Evolutionary conservation across 2,888 invertebrate genomes (phyloP).

Genomic region (Ectemnius lituratus): DNA sequence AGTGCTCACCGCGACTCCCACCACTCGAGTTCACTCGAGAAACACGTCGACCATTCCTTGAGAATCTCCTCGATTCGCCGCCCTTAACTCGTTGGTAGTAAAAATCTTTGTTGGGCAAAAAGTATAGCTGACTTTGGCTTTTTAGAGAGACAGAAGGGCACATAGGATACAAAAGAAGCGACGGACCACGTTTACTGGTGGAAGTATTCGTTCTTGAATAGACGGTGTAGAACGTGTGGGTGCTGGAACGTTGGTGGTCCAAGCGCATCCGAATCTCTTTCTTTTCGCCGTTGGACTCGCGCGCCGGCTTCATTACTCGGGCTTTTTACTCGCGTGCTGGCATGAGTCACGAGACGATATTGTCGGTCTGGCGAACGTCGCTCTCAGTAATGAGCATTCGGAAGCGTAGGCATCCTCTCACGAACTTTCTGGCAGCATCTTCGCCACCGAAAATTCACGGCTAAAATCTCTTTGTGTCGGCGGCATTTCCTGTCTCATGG

Average conservation of each 20-base stretch:
- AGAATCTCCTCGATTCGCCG: too few relatives aligned
- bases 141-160: too few relatives aligned
- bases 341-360: conserved; percentile 53
- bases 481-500: conserved; percentile 19
- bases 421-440: conserved; percentile 31
- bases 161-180: too few relatives aligned
- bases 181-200: too few relatives aligned
- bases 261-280: conserved; percentile 39
- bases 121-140: too few relatives aligned
- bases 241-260: conserved; percentile 39
- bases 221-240: too few relatives aligned
- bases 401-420: conserved; percentile 44
- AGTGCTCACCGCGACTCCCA: too few relatives aligned
- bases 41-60: too few relatives aligned
- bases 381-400: conserved; percentile 45
- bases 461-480: conserved; percentile 17
- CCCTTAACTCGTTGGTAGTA: too few relatives aligned
- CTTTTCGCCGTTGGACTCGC: conserved; percentile 28
- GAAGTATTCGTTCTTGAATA: too few relatives aligned
- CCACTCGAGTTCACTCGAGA: too few relatives aligned
- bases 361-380: not conserved
- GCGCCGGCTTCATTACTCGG: conserved; percentile 40
- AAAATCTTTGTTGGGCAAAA: too few relatives aligned
- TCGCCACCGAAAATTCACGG: conserved; percentile 52
- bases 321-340: conserved; percentile 47